Base-by-base conservation (phyloP, 64 coral and sea anemone genomes). In the Montipora efflorescens region DNA sequence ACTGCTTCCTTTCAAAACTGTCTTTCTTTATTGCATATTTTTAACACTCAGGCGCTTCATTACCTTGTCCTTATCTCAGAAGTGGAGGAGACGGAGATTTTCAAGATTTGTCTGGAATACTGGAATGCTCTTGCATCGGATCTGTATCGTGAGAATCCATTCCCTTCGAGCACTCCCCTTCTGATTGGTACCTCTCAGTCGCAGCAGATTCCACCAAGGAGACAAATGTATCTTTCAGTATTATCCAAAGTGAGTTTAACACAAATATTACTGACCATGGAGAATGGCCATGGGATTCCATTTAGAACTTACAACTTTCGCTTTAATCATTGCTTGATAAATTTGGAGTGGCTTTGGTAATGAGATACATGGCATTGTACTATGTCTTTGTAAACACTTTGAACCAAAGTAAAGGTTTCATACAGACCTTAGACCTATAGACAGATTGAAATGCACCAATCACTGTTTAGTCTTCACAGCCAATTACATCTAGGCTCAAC, bases 41-140 rank as follows among this genome's bases (percentile, higher is more conserved):
- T 64, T 64, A 64, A 7, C 13, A 4, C 14, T 10, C 47, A 99
- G 97, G 95, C 95, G 15, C 85, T 99, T n/a, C 97, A 99, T 58
- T 99, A 99, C 58, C 92, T 99, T 51, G 97, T 99, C 4, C 88
- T 99, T 7, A 99, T 99, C 83, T 99, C 97, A 14, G 97, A 99
- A 71, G 97, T 99, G 23, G 97, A 99, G 75, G 97, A 99, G 53
- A 99, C 95, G 75, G 97, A 99, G 47, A 99, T 99, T 43, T 99
- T 99, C 84, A 99, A 99, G 90, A 99, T 99, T 44, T 99, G 97
- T 74, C 74, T 99, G 47, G 97, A 99, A 62, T 99, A 99, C 67
- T 99, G 97, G 97, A 99, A 99, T 67, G 94, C 89, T 8, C 53
- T 99, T 25, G 92, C 97, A 7, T 96, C 95, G 58, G 97, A 99